Evolutionary conservation across 2,797 vertebrate genomes (phyloP).

Genomic region (Neomorphus geoffroyi): DNA sequence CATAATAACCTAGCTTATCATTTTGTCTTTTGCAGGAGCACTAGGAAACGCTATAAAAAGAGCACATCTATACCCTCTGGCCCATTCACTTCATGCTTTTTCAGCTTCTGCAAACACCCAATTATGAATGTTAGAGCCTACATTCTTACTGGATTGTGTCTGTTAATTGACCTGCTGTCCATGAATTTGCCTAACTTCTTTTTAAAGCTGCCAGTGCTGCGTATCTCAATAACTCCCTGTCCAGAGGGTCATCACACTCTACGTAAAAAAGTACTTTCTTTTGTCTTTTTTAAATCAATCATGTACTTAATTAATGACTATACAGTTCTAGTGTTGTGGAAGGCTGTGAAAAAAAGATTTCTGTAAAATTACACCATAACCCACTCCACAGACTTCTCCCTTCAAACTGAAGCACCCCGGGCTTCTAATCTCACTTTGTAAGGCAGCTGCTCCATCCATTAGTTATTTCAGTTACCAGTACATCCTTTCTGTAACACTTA

Average conservation of each 20-base stretch:
- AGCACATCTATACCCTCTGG: background rate
- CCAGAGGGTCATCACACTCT: background rate
- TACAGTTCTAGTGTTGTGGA: background rate
- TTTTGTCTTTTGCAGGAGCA: background rate
- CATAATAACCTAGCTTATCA: background rate
- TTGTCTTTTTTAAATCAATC: background rate
- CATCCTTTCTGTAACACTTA: background rate
- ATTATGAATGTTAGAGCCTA: background rate
- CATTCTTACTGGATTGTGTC: background rate
- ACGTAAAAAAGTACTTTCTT: background rate
- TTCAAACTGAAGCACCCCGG: background rate
- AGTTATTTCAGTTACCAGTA: background rate
- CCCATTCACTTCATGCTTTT: background rate
- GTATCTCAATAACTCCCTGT: background rate
- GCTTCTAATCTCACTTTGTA: background rate
- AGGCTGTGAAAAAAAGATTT: background rate
- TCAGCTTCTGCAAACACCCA: background rate
- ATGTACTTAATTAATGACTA: background rate
- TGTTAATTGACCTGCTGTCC: background rate
- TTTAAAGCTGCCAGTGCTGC: background rate
- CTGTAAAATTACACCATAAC: background rate
- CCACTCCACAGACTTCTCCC: background rate
- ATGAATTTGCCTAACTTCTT: background rate
- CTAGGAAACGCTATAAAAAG: background rate
- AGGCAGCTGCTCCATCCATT: background rate